These are phyloP conservation scores for Trachelus troglodyta DNA, from an alignment of 2,888 invertebrate genomes.

Conservation along the genomic window DNA sequence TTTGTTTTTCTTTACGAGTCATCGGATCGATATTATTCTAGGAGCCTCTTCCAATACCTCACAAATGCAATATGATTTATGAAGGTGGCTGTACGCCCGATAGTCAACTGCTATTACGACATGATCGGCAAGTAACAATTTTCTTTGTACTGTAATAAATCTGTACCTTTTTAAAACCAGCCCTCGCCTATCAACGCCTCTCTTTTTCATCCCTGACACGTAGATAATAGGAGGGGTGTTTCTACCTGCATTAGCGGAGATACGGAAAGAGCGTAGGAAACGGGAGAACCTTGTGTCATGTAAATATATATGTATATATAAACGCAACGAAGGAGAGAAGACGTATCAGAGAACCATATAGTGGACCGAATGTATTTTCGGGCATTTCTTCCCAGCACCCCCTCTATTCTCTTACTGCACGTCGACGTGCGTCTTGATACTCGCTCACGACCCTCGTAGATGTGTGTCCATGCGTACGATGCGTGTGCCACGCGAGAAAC, in stretches of 20 bases:
- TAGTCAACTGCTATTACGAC: not conserved
- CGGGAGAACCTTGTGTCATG: not conserved
- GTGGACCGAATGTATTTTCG: slow-evolving; percentile 18
- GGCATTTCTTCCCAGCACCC: slow-evolving; percentile 11
- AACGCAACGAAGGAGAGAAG: not conserved
- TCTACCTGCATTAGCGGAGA: not conserved
- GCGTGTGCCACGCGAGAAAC: slow-evolving; percentile 15
- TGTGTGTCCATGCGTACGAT: slow-evolving; percentile 11
- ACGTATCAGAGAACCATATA: not conserved
- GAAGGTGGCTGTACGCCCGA: not conserved
- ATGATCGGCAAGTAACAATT: not conserved
- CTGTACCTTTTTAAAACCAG: not conserved
- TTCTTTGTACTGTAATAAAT: not conserved
- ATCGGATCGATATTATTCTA: not conserved
- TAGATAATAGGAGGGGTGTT: not conserved
- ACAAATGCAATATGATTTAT: not conserved
- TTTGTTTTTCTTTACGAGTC: not conserved
- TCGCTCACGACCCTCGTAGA: slow-evolving; percentile 9
- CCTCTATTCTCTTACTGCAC: not conserved
- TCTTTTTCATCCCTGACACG: not conserved
- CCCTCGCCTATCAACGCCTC: not conserved
- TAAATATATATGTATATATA: slow-evolving; percentile 21
- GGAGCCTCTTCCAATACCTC: not conserved
- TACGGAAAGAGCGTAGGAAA: not conserved
- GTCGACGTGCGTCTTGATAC: not conserved